Conservation (phyloP, 2,113 vertebrate species). For the Xenopus borealis region DNA sequence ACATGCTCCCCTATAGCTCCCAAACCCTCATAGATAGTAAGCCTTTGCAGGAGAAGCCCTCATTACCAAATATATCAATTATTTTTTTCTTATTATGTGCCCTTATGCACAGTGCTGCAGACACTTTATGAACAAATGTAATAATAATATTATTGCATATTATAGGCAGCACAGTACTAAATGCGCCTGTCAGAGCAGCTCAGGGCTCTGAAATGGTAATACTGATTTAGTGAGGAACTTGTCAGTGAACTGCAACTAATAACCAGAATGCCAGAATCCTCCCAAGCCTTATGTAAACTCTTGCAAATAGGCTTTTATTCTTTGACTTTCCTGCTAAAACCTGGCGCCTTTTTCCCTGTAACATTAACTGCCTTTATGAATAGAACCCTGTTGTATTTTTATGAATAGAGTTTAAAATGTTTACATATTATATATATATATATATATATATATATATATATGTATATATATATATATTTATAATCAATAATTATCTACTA, state of each 20-base stretch:
- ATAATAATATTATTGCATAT: too few species aligned
- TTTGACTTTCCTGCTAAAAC: constrained; percentile 1
- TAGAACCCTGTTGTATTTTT: constrained; percentile 24
- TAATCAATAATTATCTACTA: constrained; percentile 12
- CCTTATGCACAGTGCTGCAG: too few species aligned
- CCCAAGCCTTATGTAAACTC: neutral
- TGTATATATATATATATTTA: too few species aligned
- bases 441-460: too few species aligned
- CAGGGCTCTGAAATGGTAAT: neutral
- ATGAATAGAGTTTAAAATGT: neutral
- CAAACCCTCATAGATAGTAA: too few species aligned
- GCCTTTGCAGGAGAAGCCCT: too few species aligned
- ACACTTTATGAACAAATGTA: too few species aligned
- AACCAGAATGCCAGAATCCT: constrained; percentile 4
- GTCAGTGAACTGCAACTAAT: constrained; percentile 8
- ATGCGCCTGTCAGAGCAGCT: neutral
- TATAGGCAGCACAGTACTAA: neutral
- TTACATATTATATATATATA: neutral
- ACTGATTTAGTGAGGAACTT: constrained; percentile 1
- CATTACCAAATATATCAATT: too few species aligned
- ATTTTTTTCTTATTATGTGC: too few species aligned
- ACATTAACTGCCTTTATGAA: constrained; percentile 9
- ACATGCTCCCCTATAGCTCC: too few species aligned
- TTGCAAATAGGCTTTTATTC: constrained; percentile 16
- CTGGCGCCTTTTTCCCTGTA: constrained; percentile 10